Conservation (phyloP, 2,888 invertebrate genomes). For the Andrena fulva region DNA sequence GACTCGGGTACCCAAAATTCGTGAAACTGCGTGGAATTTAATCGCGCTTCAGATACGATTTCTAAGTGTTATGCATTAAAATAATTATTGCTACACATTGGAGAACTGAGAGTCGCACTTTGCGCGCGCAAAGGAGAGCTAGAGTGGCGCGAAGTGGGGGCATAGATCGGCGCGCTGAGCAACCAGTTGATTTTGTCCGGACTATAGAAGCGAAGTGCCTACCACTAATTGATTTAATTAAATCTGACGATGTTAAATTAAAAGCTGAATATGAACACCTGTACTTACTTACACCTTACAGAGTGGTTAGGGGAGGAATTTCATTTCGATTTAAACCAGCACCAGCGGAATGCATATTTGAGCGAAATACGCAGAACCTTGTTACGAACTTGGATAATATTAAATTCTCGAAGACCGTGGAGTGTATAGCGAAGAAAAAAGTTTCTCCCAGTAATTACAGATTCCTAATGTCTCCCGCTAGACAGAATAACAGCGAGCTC, state of each 20-base stretch:
- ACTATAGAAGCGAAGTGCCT: no score
- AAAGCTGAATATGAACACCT: no score
- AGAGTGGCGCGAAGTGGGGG: no score
- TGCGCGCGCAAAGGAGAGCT: no score
- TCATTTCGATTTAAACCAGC: no score
- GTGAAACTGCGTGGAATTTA: neutral
- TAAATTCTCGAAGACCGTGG: neutral
- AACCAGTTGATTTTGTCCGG: no score
- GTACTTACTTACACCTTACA: no score
- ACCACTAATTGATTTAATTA: no score
- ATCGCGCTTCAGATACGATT: neutral
- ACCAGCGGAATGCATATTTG: neutral
- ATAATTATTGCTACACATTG: no score
- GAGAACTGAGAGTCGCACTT: no score
- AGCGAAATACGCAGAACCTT: neutral
- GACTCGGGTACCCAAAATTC: conserved; percentile 17
- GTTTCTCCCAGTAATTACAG: conserved; percentile 14
- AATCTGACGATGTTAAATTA: neutral
- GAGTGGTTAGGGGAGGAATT: no score
- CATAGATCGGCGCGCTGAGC: no score
- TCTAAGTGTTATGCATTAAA: neutral
- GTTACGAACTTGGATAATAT: neutral
- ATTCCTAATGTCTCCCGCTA: neutral
- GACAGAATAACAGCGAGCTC: neutral
- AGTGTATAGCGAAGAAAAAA: neutral